Conservation (phyloP, 1,140 invertebrate genomes). For the Lepidurus couesii region DNA sequence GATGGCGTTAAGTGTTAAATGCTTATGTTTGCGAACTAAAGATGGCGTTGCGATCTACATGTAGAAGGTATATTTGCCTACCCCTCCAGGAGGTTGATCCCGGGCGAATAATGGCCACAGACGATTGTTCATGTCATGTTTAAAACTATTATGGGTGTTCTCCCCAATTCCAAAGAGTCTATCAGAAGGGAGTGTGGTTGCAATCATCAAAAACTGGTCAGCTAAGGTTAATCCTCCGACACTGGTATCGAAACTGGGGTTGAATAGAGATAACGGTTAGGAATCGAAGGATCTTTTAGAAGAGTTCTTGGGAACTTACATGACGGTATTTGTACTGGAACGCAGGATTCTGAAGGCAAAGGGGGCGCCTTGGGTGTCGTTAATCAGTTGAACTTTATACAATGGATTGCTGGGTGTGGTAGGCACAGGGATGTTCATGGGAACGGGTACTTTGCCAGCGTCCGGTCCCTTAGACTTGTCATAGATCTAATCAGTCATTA, state of each 20-base stretch:
- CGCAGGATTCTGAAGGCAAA: constrained; percentile 27
- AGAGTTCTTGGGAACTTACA: constrained; percentile 27
- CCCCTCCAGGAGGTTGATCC: constrained; percentile 45
- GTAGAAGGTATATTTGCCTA: constrained; percentile 30
- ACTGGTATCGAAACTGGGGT: constrained; percentile 36
- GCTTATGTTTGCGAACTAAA: background rate
- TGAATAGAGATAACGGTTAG: background rate
- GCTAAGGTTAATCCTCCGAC: constrained; percentile 37
- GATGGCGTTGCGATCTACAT: background rate
- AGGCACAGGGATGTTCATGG: background rate
- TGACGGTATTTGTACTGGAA: constrained; percentile 26
- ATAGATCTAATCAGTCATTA: constrained; percentile 22
- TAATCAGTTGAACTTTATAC: constrained; percentile 28
- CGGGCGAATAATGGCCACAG: constrained; percentile 48
- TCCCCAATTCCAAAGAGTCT: constrained; percentile 52
- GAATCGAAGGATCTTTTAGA: background rate
- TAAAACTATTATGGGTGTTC: constrained; percentile 41
- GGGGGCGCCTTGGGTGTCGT: constrained; percentile 17
- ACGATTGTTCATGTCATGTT: constrained; percentile 43
- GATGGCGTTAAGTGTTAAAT: constrained; percentile 6
- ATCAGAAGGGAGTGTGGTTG: constrained; percentile 47
- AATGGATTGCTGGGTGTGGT: background rate
- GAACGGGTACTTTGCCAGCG: constrained; percentile 8
- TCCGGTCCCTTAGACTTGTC: background rate
- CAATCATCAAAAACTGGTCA: constrained; percentile 40